Percentiles rank a stretch among this genome's conserved stretches.
Evolutionary conservation across 2,888 invertebrate genomes (phyloP).

Genomic region (Hyposoter dolosus): DNA sequence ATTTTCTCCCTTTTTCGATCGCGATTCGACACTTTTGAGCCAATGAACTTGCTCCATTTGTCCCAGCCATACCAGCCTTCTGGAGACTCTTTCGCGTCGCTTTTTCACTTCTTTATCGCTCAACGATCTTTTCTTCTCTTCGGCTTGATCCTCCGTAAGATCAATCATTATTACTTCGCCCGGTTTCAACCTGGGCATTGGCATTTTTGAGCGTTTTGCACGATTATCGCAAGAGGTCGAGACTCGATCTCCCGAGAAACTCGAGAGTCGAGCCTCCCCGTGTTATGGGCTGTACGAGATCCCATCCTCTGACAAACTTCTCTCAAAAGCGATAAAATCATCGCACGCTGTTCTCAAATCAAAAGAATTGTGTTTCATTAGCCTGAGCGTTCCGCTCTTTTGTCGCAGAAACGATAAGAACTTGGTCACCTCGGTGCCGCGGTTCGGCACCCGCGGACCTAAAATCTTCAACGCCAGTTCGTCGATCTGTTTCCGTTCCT

Average conservation of each 20-base stretch:
- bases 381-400: conserved; percentile 76
- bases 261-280: conserved; percentile 55
- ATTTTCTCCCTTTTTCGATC: conserved; percentile 43
- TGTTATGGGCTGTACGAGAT: conserved; percentile 56
- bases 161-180: conserved; percentile 76
- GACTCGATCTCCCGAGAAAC: conserved; percentile 34
- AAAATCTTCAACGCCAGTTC: conserved; percentile 75
- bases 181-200: conserved; percentile 68
- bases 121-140: conserved; percentile 65
- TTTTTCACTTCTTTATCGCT: conserved; percentile 43
- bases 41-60: conserved; percentile 68
- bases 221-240: not conserved
- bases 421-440: conserved; percentile 68
- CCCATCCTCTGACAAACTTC: conserved; percentile 42
- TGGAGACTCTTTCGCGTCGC: conserved; percentile 59
- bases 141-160: conserved; percentile 71
- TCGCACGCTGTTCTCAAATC: conserved; percentile 75
- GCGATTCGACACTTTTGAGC: conserved; percentile 43
- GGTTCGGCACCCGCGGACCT: conserved; percentile 75
- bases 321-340: conserved; percentile 75
- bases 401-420: conserved; percentile 51
- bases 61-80: conserved; percentile 72
- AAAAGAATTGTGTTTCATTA: conserved; percentile 77
- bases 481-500: conserved; percentile 76
- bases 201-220: conserved; percentile 38